These are phyloP conservation scores for Chalcis sispes DNA, from an alignment of 2,888 invertebrate species.

Conservation along the genomic window DNA sequence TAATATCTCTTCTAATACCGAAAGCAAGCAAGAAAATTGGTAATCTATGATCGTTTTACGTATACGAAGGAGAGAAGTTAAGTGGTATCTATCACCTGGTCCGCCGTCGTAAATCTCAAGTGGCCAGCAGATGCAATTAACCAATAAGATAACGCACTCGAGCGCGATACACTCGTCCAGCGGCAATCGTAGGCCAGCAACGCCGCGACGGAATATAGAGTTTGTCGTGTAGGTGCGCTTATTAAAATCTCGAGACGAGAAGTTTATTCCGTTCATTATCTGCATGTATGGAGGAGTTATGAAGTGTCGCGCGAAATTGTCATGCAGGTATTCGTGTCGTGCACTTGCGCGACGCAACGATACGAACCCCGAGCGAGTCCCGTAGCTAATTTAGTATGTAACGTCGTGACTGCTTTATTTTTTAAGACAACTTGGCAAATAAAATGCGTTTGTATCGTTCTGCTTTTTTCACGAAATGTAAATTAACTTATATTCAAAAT, in stretches of 20 bases:
- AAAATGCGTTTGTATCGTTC: too few relatives aligned
- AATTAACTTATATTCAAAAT: too few relatives aligned
- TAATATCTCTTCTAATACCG: conserved; percentile 49
- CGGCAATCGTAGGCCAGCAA: too few relatives aligned
- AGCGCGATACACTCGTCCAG: conserved; percentile 19
- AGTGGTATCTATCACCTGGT: conserved; percentile 55
- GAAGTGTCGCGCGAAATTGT: conserved; percentile 27
- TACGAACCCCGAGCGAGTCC: too few relatives aligned
- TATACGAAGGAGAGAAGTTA: conserved; percentile 54
- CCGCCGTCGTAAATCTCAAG: conserved; percentile 49
- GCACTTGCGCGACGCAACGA: not conserved
- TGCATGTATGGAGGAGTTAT: conserved; percentile 22
- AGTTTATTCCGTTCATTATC: conserved; percentile 27
- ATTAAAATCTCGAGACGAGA: conserved; percentile 35
- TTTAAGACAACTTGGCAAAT: too few relatives aligned
- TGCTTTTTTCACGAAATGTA: too few relatives aligned
- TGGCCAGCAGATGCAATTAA: conserved; percentile 70
- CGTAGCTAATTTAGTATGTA: too few relatives aligned
- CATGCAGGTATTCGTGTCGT: conserved; percentile 3
- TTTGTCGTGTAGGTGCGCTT: conserved; percentile 30
- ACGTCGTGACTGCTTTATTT: too few relatives aligned
- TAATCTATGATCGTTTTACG: conserved; percentile 56
- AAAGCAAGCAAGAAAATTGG: conserved; percentile 39
- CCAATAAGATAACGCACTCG: conserved; percentile 65
- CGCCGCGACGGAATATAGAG: not conserved